Base-by-base conservation (phyloP, 2,888 invertebrate species). In the Tenthredo notha region DNA sequence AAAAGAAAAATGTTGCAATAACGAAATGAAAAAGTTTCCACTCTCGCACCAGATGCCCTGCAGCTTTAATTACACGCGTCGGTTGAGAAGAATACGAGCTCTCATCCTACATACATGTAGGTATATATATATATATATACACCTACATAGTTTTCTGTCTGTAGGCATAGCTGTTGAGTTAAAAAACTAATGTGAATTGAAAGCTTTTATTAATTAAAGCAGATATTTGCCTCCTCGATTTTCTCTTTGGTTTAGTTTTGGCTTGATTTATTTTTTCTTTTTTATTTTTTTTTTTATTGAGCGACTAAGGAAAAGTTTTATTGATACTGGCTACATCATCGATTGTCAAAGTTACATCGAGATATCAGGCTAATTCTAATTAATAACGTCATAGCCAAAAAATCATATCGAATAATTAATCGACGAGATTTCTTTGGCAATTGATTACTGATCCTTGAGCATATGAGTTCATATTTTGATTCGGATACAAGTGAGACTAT, bases 11-110 rank as follows among this genome's bases (percentile, higher is more conserved):
- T 54, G 18, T 50, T 9, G 29, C 50, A 54, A 47, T 50, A 77
- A 77, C 77, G 77, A n/a, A 77, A 77, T 77, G 77, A 77, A 77
- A 77, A 54, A 77, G 77, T 77, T 77, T 77, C 54, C 54, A 77
- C 54, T 77, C 29, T 77, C 54, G 50, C 37, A 54, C 77, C 77
- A 77, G 77, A 77, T 77, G 77, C 77, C 77, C 47, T 74, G 72
- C 43, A 77, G 77, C 77, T 77, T 77, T 77, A 77, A 77, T 77
- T 77, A 77, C 77, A 77, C 77, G 50, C 77, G 77, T 77, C 54
- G 77, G 18, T 77, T 77, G 50, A 50, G 77, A 77, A 77, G 77
- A 77, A 77, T 77, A 77, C 77, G 54, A 77, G 50, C 77, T 77
- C 54, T 77, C 77, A 50, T 54, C 29, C 77, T 54, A 47, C 77